Evolutionary conservation across 2,888 invertebrate genomes (phyloP).

Genomic region (Chloromyia formosa): DNA sequence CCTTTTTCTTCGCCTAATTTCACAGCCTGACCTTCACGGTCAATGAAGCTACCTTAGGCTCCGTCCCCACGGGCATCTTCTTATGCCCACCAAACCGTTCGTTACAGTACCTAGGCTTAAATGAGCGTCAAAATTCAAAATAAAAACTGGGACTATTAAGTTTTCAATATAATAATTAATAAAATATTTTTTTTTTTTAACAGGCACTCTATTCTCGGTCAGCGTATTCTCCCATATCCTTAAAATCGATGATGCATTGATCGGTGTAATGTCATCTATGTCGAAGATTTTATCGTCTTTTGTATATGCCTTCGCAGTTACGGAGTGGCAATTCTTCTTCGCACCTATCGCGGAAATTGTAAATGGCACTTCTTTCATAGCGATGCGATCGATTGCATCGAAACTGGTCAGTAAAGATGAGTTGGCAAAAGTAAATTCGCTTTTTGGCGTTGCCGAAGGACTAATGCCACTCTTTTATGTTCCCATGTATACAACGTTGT

Average conservation of each 20-base stretch:
- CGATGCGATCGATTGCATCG: slow-evolving; percentile 87
- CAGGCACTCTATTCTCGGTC: slow-evolving; percentile 83
- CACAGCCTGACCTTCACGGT: no score
- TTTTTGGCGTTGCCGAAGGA: slow-evolving; percentile 85
- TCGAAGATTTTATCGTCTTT: slow-evolving; percentile 87
- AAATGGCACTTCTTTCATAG: slow-evolving; percentile 87
- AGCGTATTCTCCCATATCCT: slow-evolving; percentile 83
- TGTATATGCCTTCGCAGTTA: slow-evolving; percentile 83
- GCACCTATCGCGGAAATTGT: slow-evolving; percentile 84
- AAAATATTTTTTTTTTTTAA: slow-evolving; percentile 58
- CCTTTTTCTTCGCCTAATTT: no score
- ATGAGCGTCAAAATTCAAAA: no score
- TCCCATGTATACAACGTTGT: slow-evolving; percentile 78
- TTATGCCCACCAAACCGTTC: no score
- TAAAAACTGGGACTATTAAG: no score
- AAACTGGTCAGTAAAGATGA: slow-evolving; percentile 84
- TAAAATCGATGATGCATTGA: slow-evolving; percentile 83
- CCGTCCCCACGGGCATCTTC: no score
- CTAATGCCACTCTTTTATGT: slow-evolving; percentile 86
- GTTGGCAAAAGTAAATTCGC: slow-evolving; percentile 78
- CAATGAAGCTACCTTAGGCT: no score
- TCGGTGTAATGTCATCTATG: slow-evolving; percentile 84
- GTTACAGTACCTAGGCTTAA: no score
- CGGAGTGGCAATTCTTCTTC: slow-evolving; percentile 82
- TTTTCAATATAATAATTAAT: no score